Evolutionary conservation across 92 coral and sea anemone genomes (phyloP).

Genomic region (Epizoanthus stellaris): DNA sequence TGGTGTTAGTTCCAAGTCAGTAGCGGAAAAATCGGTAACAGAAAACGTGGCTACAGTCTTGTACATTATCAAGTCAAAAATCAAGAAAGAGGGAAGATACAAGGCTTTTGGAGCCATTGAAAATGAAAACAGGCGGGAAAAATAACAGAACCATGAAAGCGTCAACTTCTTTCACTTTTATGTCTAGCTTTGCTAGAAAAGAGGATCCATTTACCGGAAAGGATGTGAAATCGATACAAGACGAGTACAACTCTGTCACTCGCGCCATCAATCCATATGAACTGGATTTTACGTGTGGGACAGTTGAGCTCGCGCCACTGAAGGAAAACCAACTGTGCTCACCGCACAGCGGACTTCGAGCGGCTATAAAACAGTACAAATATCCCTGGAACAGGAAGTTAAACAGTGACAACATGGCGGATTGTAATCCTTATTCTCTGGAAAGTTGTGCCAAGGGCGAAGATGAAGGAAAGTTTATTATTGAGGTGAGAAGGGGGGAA

Average conservation of each 20-base stretch:
- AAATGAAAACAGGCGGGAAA: not conserved
- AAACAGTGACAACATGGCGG: not conserved
- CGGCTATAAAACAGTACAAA: constrained; percentile 11
- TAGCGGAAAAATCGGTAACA: not conserved
- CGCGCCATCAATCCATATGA: not conserved
- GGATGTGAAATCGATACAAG: not conserved
- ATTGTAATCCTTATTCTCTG: not conserved
- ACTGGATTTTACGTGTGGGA: constrained; percentile 8
- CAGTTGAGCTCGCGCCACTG: not conserved
- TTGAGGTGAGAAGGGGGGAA: too few relatives aligned
- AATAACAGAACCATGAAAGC: not conserved
- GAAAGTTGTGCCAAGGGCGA: too few relatives aligned
- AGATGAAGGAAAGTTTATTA: too few relatives aligned
- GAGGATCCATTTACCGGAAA: not conserved
- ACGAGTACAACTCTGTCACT: not conserved
- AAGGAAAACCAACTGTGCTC: not conserved
- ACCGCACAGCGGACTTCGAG: not conserved
- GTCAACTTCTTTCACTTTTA: not conserved
- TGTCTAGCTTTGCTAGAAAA: not conserved
- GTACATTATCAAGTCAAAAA: not conserved
- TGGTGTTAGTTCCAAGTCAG: not conserved
- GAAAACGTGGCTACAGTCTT: not conserved
- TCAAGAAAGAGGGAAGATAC: not conserved
- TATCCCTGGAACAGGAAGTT: constrained; percentile 5
- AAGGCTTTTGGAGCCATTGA: too few relatives aligned